Conservation (phyloP, 2,888 invertebrate species). For the Drosophila glabriapex region DNA sequence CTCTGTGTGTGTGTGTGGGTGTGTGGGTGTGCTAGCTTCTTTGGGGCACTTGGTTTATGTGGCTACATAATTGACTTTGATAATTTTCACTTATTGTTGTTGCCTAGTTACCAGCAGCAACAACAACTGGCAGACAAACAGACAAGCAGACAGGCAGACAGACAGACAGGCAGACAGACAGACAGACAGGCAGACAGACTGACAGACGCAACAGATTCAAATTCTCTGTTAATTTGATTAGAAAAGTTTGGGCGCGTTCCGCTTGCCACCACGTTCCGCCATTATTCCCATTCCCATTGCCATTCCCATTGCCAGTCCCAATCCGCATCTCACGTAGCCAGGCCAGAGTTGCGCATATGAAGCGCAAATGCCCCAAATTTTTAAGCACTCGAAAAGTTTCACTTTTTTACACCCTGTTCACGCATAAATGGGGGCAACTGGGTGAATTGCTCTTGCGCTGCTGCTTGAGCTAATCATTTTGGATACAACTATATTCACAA, state of each 20-base stretch:
- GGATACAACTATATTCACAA: background rate
- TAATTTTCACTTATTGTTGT: constrained; percentile 79
- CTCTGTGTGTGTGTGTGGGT: constrained; percentile 9
- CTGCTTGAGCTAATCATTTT: background rate
- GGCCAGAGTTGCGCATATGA: constrained; percentile 35
- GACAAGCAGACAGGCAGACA: too few relatives aligned
- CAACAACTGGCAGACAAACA: constrained; percentile 16
- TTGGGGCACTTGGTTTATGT: constrained; percentile 62
- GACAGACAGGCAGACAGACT: constrained; percentile 4
- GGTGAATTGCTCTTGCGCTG: background rate
- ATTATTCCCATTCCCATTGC: background rate
- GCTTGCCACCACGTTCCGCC: constrained; percentile 2
- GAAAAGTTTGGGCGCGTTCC: constrained; percentile 70
- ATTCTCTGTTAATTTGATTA: constrained; percentile 82
- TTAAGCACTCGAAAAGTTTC: constrained; percentile 38
- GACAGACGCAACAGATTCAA: constrained; percentile 60
- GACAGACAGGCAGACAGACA: constrained; percentile 2
- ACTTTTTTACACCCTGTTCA: background rate
- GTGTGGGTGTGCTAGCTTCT: constrained; percentile 25
- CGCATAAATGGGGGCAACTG: background rate
- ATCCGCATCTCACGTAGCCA: constrained; percentile 8
- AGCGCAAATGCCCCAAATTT: constrained; percentile 40
- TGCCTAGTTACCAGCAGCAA: constrained; percentile 51
- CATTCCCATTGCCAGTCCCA: background rate
- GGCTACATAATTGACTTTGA: constrained; percentile 78